A percentile compares a stretch with the other conserved stretches of the same genome.
Conservation (phyloP, 2,113 vertebrate genomes). For the Calidris pugnax region DNA sequence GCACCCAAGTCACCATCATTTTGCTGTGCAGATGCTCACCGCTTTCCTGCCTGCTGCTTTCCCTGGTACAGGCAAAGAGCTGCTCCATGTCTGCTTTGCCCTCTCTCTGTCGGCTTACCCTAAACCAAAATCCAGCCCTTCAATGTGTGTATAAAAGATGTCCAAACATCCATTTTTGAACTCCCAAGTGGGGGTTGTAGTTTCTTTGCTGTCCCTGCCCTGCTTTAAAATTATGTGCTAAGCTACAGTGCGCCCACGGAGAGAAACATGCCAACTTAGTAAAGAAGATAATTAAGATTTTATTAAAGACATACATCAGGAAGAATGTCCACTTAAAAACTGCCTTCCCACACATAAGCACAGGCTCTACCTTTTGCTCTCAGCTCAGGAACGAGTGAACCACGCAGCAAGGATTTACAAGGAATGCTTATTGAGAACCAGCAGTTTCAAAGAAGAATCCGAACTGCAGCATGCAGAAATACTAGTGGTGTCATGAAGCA, state of each 20-base stretch:
- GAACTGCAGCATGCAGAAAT: not conserved
- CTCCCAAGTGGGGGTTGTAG: not conserved
- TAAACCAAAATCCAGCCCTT: not conserved
- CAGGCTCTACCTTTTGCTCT: not conserved
- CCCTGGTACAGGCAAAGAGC: not conserved
- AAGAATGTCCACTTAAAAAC: not conserved
- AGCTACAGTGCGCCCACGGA: not conserved
- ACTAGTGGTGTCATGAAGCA: not conserved
- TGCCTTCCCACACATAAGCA: accelerated
- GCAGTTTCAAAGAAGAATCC: not conserved
- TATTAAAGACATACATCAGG: conserved; percentile 14
- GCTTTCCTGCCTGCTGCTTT: not conserved
- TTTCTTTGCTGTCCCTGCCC: not conserved
- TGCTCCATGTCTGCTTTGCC: not conserved
- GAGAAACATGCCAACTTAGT: not conserved
- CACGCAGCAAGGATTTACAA: not conserved
- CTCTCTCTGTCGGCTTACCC: accelerated
- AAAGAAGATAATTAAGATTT: conserved; percentile 22
- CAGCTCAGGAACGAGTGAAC: not conserved
- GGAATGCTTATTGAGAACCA: not conserved
- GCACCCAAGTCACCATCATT: not conserved
- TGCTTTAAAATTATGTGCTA: not conserved
- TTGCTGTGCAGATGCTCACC: not conserved
- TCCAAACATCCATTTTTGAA: not conserved
- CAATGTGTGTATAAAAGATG: not conserved